phyloP scores from a whole-genome alignment of 2,888 invertebrate species.

The Sepioteuthis lessoniana region DNA sequence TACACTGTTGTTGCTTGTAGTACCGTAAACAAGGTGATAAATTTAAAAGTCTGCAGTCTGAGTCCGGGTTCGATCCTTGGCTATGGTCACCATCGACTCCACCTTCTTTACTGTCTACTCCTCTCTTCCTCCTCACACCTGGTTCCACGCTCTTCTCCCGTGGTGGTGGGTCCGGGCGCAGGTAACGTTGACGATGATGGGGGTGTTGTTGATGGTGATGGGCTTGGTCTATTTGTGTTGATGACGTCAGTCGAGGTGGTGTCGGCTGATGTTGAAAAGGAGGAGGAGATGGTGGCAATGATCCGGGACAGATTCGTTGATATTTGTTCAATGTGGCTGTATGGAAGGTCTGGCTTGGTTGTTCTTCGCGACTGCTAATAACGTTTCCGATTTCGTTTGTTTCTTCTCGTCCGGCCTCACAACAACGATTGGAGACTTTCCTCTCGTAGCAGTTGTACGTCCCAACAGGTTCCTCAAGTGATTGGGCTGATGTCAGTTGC shows the following conservation, averaged over 20 bases:
- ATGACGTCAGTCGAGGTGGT: not conserved
- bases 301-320: not conserved
- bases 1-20: not conserved
- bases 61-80: not conserved
- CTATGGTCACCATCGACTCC: not conserved
- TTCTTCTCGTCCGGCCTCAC: not conserved
- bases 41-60: not conserved
- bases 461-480: not conserved
- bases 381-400: not conserved
- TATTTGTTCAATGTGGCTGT: not conserved
- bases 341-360: not conserved
- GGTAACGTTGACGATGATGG: conserved; percentile 25
- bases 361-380: not conserved
- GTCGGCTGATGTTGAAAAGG: not conserved
- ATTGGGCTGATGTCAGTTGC: not conserved
- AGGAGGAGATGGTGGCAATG: not conserved
- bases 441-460: not conserved
- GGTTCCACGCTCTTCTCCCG: not conserved
- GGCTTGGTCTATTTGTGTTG: not conserved
- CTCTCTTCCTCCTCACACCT: not conserved
- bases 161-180: not conserved
- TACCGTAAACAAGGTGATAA: not conserved
- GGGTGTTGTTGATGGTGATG: not conserved
- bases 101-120: not conserved
- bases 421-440: not conserved